Evolutionary conservation across 92 coral and sea anemone species (phyloP).

Genomic region (Epizoanthus illoricatus): DNA sequence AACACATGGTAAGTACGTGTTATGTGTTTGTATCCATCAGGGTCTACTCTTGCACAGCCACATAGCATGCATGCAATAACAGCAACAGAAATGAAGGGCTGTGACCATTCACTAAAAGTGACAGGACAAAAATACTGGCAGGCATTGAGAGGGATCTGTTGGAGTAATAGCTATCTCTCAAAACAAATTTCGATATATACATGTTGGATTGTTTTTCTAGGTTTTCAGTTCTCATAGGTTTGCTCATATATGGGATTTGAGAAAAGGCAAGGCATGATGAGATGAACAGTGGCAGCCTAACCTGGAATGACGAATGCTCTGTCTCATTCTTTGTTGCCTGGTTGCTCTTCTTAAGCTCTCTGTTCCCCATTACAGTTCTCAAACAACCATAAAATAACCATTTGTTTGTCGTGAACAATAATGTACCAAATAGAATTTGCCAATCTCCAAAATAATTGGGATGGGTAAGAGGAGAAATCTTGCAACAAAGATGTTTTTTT

Average conservation of each 20-base stretch:
- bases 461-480: constrained; percentile 18
- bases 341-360: constrained; percentile 26
- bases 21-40: constrained; percentile 5
- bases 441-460: neutral
- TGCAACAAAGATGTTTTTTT: constrained; percentile 20
- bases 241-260: neutral
- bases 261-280: neutral
- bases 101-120: neutral
- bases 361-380: neutral
- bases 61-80: constrained; percentile 3
- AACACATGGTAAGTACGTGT: neutral
- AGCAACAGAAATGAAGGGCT: constrained; percentile 34
- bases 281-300: constrained; percentile 26
- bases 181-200: too few species aligned
- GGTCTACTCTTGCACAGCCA: neutral
- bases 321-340: constrained; percentile 13
- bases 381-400: neutral
- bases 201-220: too few species aligned
- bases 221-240: too few species aligned
- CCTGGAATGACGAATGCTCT: constrained; percentile 26
- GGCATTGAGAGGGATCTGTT: constrained; percentile 32
- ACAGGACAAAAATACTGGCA: neutral
- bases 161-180: neutral
- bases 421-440: neutral
- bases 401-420: neutral